Evolutionary conservation across 2,888 invertebrate species (phyloP), one percentile per base, ranked within the genome.

Genomic region (Nezara viridula): DNA sequence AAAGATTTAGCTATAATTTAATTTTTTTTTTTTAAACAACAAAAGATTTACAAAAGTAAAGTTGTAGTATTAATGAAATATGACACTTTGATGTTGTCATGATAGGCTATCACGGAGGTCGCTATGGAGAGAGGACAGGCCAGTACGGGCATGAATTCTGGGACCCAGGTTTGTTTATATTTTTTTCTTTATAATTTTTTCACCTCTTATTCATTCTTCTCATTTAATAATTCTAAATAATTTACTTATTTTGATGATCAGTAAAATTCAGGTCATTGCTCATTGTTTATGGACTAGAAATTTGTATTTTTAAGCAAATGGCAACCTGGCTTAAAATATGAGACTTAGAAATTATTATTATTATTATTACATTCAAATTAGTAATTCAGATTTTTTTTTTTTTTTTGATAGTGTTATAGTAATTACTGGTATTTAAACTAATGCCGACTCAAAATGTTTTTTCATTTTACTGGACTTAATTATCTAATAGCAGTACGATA

Each of bases 71-170:
- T 88, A 88, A 50, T 88, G 55, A 88, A 50, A 50, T 88, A 50
- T 66, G 88, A 88, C 81, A 50, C 86, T 89, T 89, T 89, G 77
- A 85, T 89, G 73, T 89, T 86, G 86, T 85, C 52, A 88, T 49
- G 24, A 86, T 90, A 91, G 91, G 91, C 90, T 91, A 91, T 91
- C 91, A 90, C 90, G 90, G 91, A 91, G 90, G 91, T 90, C 90
- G 90, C 88, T 90, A 90, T 91, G 91, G 91, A 91, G 90, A 91
- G 90, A 91, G 90, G 91, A 90, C 88, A 90, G 89, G 90, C 90
- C 91, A 91, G 90, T 91, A 91, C 90, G 91, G 91, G 90, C 91
- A 91, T 91, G 91, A 91, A 90, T 90, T 91, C 90, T 91, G 91
- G 91, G 91, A 91, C 91, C 90, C 91, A 91, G 91, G 91, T 91